Evolutionary conservation across 2,113 vertebrate species (phyloP), one percentile per base, ranked within the genome.

Genomic region (Callipepla californica): DNA sequence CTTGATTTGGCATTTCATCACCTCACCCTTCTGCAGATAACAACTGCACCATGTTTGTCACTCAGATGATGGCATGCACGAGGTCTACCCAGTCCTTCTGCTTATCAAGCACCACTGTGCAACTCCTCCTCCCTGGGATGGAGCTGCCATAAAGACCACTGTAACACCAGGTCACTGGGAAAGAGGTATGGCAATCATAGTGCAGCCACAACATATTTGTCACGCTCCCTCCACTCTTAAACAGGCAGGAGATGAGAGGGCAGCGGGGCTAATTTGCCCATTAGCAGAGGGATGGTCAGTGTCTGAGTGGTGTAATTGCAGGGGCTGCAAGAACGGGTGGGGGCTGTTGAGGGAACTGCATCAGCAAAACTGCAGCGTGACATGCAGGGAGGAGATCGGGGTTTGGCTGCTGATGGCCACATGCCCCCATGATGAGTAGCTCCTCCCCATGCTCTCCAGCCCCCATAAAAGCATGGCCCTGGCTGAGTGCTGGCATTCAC

Each of bases 11-110:
- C 13, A 13, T 14, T 51, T 36, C 11, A 3, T 55, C 34, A 74
- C 9, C 48, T 74, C 6, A 6, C 7, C 1, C 48, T 25, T 55
- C 47, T 16, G 28, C 14, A 23, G n/a, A 38, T 47, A 19, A 19
- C 3, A 57, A 21, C 63, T n/a, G 30, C 14, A 5, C 5, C 1
- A 11, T 6, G 1, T 11, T 19, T 11, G 42, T 47, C 78, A 57
- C 3, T 25, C 4, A 2, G 50, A 5, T 2, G 3, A 30, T 28
- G 48, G 48, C 16, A 5, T 9, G 38, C 18, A 6, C 12, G 30
- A 34, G 48, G 22, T 17, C 21, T 34, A 32, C 11, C 34, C 14
- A n/a, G 28, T 11, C 34, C 7, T 2, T 13, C 25, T 61, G 47
- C 42, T 28, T 21, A 18, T 4, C 44, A 57, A 34, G 34, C 8